A percentile compares a stretch with the other conserved stretches of the same genome.
phyloP scores from a whole-genome alignment of 1,140 invertebrate species.

The Belonocnema kinseyi region DNA sequence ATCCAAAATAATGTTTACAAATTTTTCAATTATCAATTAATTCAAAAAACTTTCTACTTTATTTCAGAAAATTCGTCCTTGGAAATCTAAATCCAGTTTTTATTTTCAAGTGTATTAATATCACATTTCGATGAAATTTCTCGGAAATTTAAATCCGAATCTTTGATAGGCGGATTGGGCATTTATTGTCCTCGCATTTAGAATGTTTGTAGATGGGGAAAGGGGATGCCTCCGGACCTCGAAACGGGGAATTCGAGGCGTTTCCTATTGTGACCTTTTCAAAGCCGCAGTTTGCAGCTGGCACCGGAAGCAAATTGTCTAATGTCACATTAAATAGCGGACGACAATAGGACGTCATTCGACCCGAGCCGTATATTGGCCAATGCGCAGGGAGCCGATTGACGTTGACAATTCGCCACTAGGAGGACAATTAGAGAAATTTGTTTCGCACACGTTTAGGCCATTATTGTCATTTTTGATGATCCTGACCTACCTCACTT shows the following conservation, averaged over 20 bases:
- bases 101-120: conserved; percentile 39
- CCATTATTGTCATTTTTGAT: not conserved
- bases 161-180: conserved; percentile 53
- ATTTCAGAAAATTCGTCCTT: too few relatives aligned
- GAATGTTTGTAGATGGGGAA: not conserved
- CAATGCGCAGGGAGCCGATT: conserved; percentile 52
- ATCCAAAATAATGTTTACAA: too few relatives aligned
- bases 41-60: too few relatives aligned
- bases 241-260: conserved; percentile 61
- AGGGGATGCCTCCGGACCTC: conserved; percentile 40
- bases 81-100: too few relatives aligned
- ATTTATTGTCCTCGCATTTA: conserved; percentile 51
- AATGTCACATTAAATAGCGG: conserved; percentile 67
- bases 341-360: conserved; percentile 59
- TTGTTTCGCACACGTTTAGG: conserved; percentile 37
- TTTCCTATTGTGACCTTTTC: conserved; percentile 51
- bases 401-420: conserved; percentile 53
- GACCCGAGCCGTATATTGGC: conserved; percentile 44
- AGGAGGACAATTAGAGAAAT: conserved; percentile 46
- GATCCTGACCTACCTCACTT: not conserved
- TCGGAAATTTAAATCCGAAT: conserved; percentile 46
- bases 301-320: conserved; percentile 67
- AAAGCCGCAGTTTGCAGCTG: conserved; percentile 60
- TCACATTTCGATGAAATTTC: not conserved
- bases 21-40: too few relatives aligned